Percentiles rank a stretch among this genome's conserved stretches.
Evolutionary conservation across 2,113 vertebrate genomes (phyloP).

Genomic region (Podocnemis expansa): DNA sequence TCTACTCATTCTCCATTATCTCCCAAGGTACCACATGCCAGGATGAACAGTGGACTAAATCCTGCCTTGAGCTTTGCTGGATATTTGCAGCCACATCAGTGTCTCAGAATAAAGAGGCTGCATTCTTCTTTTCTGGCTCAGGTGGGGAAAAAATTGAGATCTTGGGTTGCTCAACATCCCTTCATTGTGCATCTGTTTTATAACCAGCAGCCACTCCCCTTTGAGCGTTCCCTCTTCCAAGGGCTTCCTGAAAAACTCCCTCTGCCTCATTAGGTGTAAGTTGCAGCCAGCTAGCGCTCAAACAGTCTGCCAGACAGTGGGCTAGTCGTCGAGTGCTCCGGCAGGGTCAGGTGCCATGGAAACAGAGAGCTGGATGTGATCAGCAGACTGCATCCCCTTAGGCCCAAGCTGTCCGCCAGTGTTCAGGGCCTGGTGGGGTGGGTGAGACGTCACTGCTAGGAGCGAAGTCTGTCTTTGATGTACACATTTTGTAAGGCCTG

Average conservation of each 20-base stretch:
- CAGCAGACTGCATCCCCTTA: not conserved
- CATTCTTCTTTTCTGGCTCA: not conserved
- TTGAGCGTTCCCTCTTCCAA: not conserved
- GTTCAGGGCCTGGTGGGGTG: not conserved
- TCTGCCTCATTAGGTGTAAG: not conserved
- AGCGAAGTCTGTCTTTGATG: not conserved
- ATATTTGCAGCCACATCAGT: not conserved
- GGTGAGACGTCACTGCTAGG: not conserved
- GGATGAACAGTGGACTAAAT: not conserved
- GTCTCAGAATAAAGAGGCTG: not conserved
- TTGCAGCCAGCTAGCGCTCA: not conserved
- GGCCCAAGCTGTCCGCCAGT: not conserved
- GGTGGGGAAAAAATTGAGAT: not conserved
- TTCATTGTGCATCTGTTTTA: not conserved
- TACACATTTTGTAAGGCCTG: not conserved
- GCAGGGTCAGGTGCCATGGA: not conserved
- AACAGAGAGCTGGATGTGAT: not conserved
- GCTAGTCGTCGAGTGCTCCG: not conserved
- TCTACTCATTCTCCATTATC: not conserved
- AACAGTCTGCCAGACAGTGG: not conserved
- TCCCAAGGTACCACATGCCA: not conserved
- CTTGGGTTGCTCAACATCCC: too few relatives aligned
- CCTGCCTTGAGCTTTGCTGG: not conserved
- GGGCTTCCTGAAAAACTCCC: not conserved
- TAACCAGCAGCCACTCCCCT: not conserved